Evolutionary conservation across 2,888 invertebrate genomes (phyloP), one percentile per base, ranked within the genome.

Genomic region (Drosophila pegasa): DNA sequence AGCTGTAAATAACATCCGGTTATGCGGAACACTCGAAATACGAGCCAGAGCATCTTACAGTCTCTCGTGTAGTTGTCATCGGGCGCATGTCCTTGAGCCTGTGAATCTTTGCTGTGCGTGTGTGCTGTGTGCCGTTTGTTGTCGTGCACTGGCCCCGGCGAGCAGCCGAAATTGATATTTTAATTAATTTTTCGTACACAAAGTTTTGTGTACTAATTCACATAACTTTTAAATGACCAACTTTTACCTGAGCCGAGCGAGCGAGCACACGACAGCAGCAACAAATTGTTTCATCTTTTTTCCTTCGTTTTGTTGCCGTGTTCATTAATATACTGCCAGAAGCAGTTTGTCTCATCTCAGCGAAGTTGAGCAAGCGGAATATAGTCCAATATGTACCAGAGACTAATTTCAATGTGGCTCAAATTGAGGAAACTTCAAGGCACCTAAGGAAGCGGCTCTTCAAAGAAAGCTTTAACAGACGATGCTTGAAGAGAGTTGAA

Each of bases 101-200:
- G 41, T 27, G 50, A 48, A 60, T 72, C 43, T 59, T 45, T 52
- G 25, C 8, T 27, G 40, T 47, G 35, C 27, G 50, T 45, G 43
- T 40, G 38, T 40, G 33, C n/a, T 41, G 54, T 59, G 8, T 50
- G 58, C 51, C 59, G 57, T 59, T 58, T 65, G 68, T 60, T 60
- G 52, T 56, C 43, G 18, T 71, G 60, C 65, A 54, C 62, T 66
- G 65, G 50, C 40, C 31, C 31, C 80, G 87, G 71, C 83, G 71
- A 69, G 79, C 64, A 67, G 67, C 65, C 72, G 81, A 77, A 84
- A 84, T 71, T 87, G 83, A 84, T 82, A 82, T 84, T 84, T 84
- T 87, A 84, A 84, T 84, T 84, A 84, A 79, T 86, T 81, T 72
- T 73, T 38, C 71, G 71, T 68, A 65, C 63, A 64, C 57, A 63